Base-by-base conservation (phyloP, 1,140 invertebrate species). In the Thaumetopoea pityocampa region DNA sequence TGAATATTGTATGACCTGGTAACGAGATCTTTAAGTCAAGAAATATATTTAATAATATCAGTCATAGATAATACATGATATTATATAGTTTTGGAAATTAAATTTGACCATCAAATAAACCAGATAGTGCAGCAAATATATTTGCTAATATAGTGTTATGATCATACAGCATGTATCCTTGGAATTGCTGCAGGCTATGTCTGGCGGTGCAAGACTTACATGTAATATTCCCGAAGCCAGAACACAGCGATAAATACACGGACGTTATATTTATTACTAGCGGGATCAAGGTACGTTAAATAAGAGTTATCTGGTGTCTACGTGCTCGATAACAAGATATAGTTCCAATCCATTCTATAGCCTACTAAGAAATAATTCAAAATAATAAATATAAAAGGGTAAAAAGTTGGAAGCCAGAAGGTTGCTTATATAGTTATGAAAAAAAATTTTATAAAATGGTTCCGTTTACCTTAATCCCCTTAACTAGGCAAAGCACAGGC, bases 111-210 rank as follows among this genome's bases (percentile, higher is more conserved):
- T 9, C 2, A 23, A 34, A 23, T 5, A 22, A 19, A 2, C 5
- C 5, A 14, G 1, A 14, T n/a, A 15, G n/a, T n/a, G n/a, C n/a
- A n/a, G n/a, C 5, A n/a, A 23, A 1, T 23, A 15, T 5, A 3
- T 8, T 8, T 14, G 6, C 5, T 3, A 11, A 5, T 15, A 19
- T 27, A 29, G 3, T 11, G 10, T 6, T 22, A 18, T 1, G n/a
- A 18, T 3, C 9, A 8, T 16, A 4, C 11, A 44, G 36, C n/a
- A 66, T 71, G 64, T 17, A 65, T 16, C 19, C 52, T 1, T 65
- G 63, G 58, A 62, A 66, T 9, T 66, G 67, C 34, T 81, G 77
- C 19, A 55, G 77, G 29, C 62, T 56, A 2, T 81, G 77, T 42
- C 28, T 78, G 3, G 42, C 38, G 16, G 33, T 26, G 4, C 47